Base-by-base conservation (phyloP, 1,140 invertebrate species). In the Belonocnema kinseyi region DNA sequence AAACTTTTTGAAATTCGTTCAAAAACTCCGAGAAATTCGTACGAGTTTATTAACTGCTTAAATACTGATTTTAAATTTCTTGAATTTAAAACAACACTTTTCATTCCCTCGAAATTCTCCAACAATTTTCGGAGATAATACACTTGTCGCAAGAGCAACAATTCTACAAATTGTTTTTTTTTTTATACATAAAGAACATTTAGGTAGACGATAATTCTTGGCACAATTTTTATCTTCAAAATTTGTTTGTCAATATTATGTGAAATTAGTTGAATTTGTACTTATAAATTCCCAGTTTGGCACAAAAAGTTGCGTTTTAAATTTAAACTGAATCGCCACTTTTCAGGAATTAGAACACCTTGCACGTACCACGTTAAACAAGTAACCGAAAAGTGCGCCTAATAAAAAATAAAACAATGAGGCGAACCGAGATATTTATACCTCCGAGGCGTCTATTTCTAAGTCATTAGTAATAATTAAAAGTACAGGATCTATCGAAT, bases 401-500 rank as follows among this genome's bases (percentile, higher is more conserved):
- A 16, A 40, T 46, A n/a, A 40, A n/a, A 46, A 40, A 12, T 66
- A 66, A 66, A 66, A 66, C 16, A 66, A 33, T 40, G 61, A n/a
- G 40, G 33, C 26, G 33, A 66, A 66, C 8, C 40, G 61, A 66
- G 61, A 66, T 66, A 58, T 46, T 46, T 46, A 46, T 66, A 40
- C 16, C 61, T 66, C 61, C 61, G 14, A 33, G 14, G 21, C 53
- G n/a, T 10, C 17, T 54, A 54, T 54, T n/a, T 1, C 26, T 40
- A 33, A 66, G 14, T 66, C 46, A 66, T 66, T 66, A 66, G 13
- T 66, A 40, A 66, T 66, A 46, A 66, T 66, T 66, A 66, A 66
- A 66, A 66, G 61, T 74, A 86, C 83, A 80, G 66, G 81, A 83
- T 82, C 83, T 82, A 82, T 85, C 81, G 78, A 86, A 83, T 80